Base-by-base conservation (phyloP, 2,797 vertebrate species). In the Morelia viridis region DNA sequence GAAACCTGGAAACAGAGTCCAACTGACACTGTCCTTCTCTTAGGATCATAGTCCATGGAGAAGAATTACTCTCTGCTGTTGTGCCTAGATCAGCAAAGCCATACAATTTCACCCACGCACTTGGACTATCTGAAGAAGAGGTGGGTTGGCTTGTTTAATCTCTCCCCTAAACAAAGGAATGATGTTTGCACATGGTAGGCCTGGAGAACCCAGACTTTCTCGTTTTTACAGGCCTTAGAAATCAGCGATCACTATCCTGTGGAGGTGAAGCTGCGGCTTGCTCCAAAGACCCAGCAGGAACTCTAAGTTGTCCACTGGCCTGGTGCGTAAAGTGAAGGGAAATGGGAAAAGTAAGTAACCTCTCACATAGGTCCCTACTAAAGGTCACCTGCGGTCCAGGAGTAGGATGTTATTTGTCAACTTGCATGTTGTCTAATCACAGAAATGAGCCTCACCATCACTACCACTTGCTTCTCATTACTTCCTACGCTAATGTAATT, bases 191-290 rank as follows among this genome's bases (percentile, higher is more conserved):
- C 17, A 4, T 13, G 35, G 11, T 8, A 61, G 11, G 8, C 31
- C 41, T 56, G 46, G 9, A 46, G 62, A n/a, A 87, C n/a, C 41
- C 13, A 1, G 1, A 24, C 17, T 11, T 1, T 53, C 85, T 60
- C 31, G 22, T 84, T n/a, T 62, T n/a, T 60, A 86, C 58, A 98
- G 98, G 98, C 98, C 90, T 96, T 98, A 91, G 96, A 97, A 87
- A 97, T 98, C 93, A 98, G 98, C 24, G 98, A 98, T 92, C 98
- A 98, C 93, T 98, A 98, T 93, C 98, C 98, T 31, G 98, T 98
- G 1, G 98, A 98, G 93, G 98, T 98, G 35, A 97, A 98, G 90
- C 96, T 98, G 90, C 98, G 97, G 92, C 94, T 97, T 56, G 97
- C 94, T 80, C 97, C 97, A 17, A 97, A 95, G 60, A 97, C 97